Percentiles rank a stretch among this genome's conserved stretches.
phyloP scores from a whole-genome alignment of 2,113 vertebrate genomes.

The Platichthys stellatus region DNA sequence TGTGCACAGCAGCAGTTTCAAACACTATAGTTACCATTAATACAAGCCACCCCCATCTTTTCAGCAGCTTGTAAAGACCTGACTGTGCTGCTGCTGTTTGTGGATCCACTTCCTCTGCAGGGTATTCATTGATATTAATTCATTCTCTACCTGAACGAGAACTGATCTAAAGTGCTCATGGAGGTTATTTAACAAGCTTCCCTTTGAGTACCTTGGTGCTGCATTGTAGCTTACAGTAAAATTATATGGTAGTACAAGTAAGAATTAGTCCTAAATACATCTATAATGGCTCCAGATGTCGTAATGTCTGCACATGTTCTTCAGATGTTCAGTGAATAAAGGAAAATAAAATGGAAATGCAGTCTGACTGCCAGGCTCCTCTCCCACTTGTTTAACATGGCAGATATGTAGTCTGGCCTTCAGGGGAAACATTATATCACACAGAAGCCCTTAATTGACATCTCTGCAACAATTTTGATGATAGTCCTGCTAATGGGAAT shows the following conservation, averaged over 20 bases:
- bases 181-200: not conserved
- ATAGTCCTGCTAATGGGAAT: too few species aligned
- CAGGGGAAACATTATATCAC: not conserved
- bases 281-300: not conserved
- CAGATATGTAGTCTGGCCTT: not conserved
- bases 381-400: not conserved
- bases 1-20: not conserved
- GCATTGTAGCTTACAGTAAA: not conserved
- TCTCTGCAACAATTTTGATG: not conserved
- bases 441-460: not conserved
- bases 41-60: not conserved
- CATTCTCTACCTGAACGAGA: not conserved
- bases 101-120: constrained; percentile 7
- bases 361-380: too few species aligned
- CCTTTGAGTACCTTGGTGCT: not conserved
- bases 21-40: constrained; percentile 9
- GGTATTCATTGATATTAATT: constrained; percentile 12
- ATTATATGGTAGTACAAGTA: too few species aligned
- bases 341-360: not conserved
- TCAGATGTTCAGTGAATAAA: not conserved
- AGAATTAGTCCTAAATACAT: not conserved
- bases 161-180: not conserved
- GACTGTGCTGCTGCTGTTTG: not conserved
- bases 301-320: not conserved
- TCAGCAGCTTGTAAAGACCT: constrained; percentile 3